Percentiles rank a stretch among this genome's conserved stretches.
phyloP scores from a whole-genome alignment of 2,113 vertebrate genomes.

The Lampris incognitus region DNA sequence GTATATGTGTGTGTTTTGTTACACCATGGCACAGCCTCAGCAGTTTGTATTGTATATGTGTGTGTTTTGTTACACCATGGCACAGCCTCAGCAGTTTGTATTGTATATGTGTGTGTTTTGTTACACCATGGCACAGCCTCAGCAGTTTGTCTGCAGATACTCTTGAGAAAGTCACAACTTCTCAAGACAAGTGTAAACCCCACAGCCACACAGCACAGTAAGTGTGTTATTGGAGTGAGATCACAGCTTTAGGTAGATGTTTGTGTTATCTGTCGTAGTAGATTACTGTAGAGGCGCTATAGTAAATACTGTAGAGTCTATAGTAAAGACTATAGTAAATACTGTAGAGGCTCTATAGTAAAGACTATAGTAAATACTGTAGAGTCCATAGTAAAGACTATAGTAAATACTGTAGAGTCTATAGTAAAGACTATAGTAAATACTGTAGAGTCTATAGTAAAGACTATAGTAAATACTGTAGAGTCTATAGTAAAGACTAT shows the following conservation, averaged over 20 bases:
- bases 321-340: too few species aligned
- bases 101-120: too few species aligned
- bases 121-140: neutral
- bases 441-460: too few species aligned
- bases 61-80: neutral
- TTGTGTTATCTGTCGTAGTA: constrained; percentile 9
- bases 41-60: neutral
- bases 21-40: neutral
- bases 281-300: neutral
- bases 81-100: constrained; percentile 1
- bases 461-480: too few species aligned
- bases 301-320: too few species aligned
- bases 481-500: too few species aligned
- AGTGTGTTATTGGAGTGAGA: constrained; percentile 40
- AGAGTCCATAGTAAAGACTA: too few species aligned
- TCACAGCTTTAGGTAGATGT: constrained; percentile 27
- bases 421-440: too few species aligned
- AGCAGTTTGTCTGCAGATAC: constrained; percentile 17
- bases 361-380: too few species aligned
- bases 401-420: too few species aligned
- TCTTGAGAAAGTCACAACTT: constrained; percentile 40
- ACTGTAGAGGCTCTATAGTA: too few species aligned
- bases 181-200: constrained; percentile 39
- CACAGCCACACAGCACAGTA: constrained; percentile 21
- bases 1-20: too few species aligned